A percentile compares a stretch with the other conserved stretches of the same genome.
phyloP scores from a whole-genome alignment of 2,888 invertebrate genomes.

The Phlogophora meticulosa region DNA sequence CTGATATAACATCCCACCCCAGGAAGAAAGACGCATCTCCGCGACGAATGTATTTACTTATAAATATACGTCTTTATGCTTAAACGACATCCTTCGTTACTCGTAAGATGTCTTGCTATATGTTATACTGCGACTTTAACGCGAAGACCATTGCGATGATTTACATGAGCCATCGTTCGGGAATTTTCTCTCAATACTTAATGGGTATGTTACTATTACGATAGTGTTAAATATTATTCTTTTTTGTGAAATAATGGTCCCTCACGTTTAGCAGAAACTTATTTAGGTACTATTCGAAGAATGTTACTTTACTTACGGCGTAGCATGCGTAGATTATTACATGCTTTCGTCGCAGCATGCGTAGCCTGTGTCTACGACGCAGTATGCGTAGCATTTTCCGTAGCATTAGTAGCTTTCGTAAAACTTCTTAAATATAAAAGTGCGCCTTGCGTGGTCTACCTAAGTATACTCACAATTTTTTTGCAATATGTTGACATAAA shows the following conservation, averaged over 20 bases:
- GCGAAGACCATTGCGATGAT: constrained; percentile 32
- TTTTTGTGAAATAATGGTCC: background rate
- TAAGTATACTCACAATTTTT: background rate
- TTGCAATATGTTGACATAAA: constrained; percentile 5
- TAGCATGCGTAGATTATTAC: background rate
- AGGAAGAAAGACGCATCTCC: constrained; percentile 59
- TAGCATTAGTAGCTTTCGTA: background rate
- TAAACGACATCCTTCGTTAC: constrained; percentile 17
- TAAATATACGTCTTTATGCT: constrained; percentile 36
- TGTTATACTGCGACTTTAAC: constrained; percentile 20
- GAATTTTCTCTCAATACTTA: constrained; percentile 3
- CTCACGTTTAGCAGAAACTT: background rate
- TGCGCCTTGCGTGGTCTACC: too few species aligned
- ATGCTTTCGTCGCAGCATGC: background rate
- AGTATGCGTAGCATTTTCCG: background rate
- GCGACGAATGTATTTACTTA: constrained; percentile 43
- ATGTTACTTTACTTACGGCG: background rate
- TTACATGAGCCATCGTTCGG: constrained; percentile 18
- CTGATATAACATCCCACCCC: constrained; percentile 73
- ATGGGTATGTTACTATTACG: background rate
- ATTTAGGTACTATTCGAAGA: background rate
- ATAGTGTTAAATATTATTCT: background rate
- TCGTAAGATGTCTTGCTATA: constrained; percentile 15
- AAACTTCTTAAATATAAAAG: background rate
- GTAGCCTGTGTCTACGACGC: constrained; percentile 10